A percentile compares a stretch with the other conserved stretches of the same genome.
These are phyloP conservation scores for Polia nebulosa DNA, from an alignment of 2,888 invertebrate species.

Conservation along the genomic window DNA sequence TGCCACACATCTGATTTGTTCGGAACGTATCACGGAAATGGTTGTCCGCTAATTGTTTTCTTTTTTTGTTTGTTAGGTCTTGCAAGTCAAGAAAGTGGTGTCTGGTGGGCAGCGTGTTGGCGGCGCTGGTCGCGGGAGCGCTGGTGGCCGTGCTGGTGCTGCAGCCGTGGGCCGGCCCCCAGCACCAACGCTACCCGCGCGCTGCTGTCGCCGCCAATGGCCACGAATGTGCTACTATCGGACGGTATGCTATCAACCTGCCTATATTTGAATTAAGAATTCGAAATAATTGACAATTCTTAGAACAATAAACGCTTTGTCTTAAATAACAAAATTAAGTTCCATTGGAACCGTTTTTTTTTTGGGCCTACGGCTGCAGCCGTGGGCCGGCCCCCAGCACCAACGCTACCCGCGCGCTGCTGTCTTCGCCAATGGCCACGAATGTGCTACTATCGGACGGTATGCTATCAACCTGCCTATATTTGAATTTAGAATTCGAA, in stretches of 20 bases:
- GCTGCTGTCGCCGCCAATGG: constrained; percentile 95
- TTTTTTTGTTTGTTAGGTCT: constrained; percentile 56
- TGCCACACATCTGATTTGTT: too few species aligned
- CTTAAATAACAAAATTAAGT: too few species aligned
- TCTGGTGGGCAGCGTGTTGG: constrained; percentile 82
- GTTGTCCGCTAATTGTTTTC: too few species aligned
- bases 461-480: constrained; percentile 68
- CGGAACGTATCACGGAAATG: too few species aligned
- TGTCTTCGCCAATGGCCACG: constrained; percentile 94
- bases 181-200: constrained; percentile 82
- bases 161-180: constrained; percentile 82
- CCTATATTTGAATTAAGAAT: too few species aligned
- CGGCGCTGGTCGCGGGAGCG: constrained; percentile 83
- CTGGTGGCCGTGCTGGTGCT: constrained; percentile 87
- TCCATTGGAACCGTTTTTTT: too few species aligned
- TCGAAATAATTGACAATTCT: too few species aligned
- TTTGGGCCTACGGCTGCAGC: too few species aligned
- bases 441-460: constrained; percentile 94
- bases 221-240: constrained; percentile 93
- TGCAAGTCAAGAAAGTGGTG: constrained; percentile 77
- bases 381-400: constrained; percentile 81
- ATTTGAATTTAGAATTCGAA: too few species aligned
- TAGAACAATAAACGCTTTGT: too few species aligned
- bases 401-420: constrained; percentile 89
- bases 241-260: constrained; percentile 86